phyloP scores from a whole-genome alignment of 1,140 invertebrate genomes.

The Drosophila sechellia region DNA sequence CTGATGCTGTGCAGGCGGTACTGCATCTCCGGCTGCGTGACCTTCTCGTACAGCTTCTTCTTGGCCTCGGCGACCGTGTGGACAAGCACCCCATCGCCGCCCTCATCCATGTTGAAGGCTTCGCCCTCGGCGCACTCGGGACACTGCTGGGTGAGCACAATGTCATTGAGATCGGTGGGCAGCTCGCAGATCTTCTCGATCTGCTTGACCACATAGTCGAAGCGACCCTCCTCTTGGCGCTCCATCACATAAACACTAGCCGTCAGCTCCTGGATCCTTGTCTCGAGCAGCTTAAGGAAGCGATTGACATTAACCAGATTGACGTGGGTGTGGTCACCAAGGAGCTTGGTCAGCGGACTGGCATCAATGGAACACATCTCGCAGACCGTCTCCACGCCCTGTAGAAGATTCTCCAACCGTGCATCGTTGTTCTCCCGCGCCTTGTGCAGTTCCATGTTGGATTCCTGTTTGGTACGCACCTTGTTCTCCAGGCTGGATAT shows the following conservation, averaged over 20 bases:
- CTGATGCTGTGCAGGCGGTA: constrained; percentile 77
- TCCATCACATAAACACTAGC: constrained; percentile 68
- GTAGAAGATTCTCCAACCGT: constrained; percentile 62
- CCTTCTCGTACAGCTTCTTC: constrained; percentile 74
- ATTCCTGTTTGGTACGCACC: constrained; percentile 45
- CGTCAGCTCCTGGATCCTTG: constrained; percentile 59
- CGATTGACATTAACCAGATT: constrained; percentile 63
- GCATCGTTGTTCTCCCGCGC: constrained; percentile 52
- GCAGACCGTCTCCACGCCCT: constrained; percentile 67
- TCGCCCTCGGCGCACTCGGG: constrained; percentile 79
- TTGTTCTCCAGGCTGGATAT: constrained; percentile 56
- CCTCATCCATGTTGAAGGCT: constrained; percentile 76
- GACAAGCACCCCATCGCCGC: constrained; percentile 62
- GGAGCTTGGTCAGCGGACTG: constrained; percentile 34
- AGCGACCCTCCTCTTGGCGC: constrained; percentile 49
- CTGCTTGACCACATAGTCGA: constrained; percentile 67
- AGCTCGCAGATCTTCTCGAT: constrained; percentile 69
- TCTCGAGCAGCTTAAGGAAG: constrained; percentile 63
- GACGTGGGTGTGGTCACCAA: constrained; percentile 67
- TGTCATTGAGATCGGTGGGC: constrained; percentile 71
- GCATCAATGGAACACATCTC: constrained; percentile 67
- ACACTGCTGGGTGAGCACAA: constrained; percentile 76
- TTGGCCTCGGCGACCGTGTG: constrained; percentile 65
- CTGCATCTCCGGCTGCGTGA: constrained; percentile 77
- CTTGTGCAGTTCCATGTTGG: constrained; percentile 55